A percentile compares a stretch with the other conserved stretches of the same genome.
Conservation (phyloP, 2,113 vertebrate genomes). For the Nestor notabilis region DNA sequence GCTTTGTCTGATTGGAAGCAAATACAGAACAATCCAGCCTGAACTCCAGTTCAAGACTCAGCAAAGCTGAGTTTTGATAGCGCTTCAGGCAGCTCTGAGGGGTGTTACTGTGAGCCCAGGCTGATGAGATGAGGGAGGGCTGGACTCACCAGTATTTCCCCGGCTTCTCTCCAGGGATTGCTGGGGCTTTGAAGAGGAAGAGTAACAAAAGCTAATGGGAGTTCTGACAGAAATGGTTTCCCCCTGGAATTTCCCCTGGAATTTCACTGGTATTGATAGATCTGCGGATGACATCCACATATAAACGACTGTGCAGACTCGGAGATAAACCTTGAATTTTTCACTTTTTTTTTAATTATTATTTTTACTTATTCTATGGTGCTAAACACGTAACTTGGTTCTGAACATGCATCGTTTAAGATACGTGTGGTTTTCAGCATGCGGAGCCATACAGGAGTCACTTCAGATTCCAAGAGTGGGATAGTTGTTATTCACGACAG, state of each 20-base stretch:
- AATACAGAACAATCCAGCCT: neutral
- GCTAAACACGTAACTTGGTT: neutral
- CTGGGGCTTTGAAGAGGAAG: neutral
- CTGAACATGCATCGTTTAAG: neutral
- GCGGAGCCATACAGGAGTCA: accelerated
- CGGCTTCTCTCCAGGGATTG: neutral
- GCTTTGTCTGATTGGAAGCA: neutral
- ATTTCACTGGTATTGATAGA: neutral
- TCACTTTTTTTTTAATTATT: neutral
- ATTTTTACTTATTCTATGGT: neutral
- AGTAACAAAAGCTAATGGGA: neutral
- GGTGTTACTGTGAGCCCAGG: neutral
- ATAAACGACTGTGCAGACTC: neutral
- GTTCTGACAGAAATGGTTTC: neutral
- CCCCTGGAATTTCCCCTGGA: neutral
- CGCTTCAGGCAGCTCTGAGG: accelerated
- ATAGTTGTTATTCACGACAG: neutral
- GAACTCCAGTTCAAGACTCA: neutral
- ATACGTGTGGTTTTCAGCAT: accelerated
- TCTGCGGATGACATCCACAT: neutral
- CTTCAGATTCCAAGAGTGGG: neutral
- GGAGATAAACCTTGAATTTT: neutral
- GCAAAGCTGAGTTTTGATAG: neutral
- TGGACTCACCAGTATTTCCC: neutral
- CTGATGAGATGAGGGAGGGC: neutral